phyloP scores from a whole-genome alignment of 2,797 vertebrate genomes.

The Mus spretus region DNA sequence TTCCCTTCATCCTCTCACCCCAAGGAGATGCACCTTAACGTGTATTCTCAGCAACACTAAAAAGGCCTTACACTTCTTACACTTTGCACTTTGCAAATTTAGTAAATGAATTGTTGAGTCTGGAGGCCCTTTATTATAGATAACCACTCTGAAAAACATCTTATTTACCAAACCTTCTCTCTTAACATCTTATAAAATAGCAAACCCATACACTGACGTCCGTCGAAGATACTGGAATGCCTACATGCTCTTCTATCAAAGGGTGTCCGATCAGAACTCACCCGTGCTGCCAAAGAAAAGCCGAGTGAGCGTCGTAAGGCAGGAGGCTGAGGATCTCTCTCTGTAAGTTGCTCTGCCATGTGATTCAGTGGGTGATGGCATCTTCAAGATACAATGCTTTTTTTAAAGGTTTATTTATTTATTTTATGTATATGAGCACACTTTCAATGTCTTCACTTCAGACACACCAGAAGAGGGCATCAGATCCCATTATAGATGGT shows the following conservation, averaged over 20 bases:
- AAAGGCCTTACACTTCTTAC: background rate
- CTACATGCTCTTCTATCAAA: constrained; percentile 99
- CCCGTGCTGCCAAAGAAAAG: constrained; percentile 99
- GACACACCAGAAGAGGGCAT: background rate
- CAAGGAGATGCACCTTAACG: background rate
- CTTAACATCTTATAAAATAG: constrained; percentile 85
- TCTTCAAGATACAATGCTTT: background rate
- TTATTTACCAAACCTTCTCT: constrained; percentile 24
- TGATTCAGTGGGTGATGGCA: background rate
- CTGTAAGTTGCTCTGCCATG: constrained; percentile 91
- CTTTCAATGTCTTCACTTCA: background rate
- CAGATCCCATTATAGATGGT: background rate
- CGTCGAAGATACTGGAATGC: constrained; percentile 99
- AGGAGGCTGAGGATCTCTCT: constrained; percentile 97
- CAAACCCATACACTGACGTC: constrained; percentile 98
- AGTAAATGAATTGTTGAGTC: constrained; percentile 18
- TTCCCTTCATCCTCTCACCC: background rate
- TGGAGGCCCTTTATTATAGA: constrained; percentile 21
- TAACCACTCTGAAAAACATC: constrained; percentile 1
- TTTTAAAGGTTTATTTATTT: background rate
- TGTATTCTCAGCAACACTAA: background rate
- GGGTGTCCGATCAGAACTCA: constrained; percentile 98
- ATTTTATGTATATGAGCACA: background rate
- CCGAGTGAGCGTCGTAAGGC: constrained; percentile 97
- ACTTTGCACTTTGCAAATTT: constrained; percentile 29